A percentile compares a stretch with the other conserved stretches of the same genome.
Evolutionary conservation across 2,888 invertebrate genomes (phyloP).

Genomic region (Harpalus rubripes): DNA sequence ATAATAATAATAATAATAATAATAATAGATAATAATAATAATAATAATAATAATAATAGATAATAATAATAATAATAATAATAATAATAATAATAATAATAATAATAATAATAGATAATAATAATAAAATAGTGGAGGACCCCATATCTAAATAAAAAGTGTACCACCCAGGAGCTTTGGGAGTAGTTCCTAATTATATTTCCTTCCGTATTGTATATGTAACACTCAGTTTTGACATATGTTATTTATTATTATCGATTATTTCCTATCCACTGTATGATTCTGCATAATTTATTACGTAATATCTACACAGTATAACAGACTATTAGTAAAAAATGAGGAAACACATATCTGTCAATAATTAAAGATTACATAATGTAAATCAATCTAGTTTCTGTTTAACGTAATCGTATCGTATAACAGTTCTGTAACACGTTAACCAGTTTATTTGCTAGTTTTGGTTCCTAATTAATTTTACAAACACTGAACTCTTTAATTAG

Average conservation of each 20-base stretch:
- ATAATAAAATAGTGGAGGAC: too few relatives aligned
- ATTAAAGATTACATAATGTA: slow-evolving; percentile 13
- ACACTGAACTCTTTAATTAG: slow-evolving; percentile 38
- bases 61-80: too few relatives aligned
- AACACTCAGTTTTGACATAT: not conserved
- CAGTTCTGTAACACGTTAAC: not conserved
- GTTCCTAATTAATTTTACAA: not conserved
- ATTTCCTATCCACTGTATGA: not conserved
- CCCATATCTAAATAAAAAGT: too few relatives aligned
- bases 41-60: too few relatives aligned
- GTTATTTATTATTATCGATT: not conserved
- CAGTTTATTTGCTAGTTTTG: slow-evolving; percentile 8
- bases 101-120: too few relatives aligned
- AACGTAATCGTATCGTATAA: not conserved
- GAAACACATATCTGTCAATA: slow-evolving; percentile 8
- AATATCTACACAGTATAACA: not conserved
- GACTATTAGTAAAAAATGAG: slow-evolving; percentile 7
- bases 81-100: too few relatives aligned
- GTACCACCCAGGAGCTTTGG: too few relatives aligned
- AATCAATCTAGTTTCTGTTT: slow-evolving; percentile 24
- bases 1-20: too few relatives aligned
- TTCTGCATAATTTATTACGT: not conserved
- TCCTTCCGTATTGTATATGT: not conserved
- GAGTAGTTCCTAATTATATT: not conserved
- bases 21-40: too few relatives aligned